Conservation (phyloP, 2,888 invertebrate genomes). For the Pristionchus arcanus region DNA sequence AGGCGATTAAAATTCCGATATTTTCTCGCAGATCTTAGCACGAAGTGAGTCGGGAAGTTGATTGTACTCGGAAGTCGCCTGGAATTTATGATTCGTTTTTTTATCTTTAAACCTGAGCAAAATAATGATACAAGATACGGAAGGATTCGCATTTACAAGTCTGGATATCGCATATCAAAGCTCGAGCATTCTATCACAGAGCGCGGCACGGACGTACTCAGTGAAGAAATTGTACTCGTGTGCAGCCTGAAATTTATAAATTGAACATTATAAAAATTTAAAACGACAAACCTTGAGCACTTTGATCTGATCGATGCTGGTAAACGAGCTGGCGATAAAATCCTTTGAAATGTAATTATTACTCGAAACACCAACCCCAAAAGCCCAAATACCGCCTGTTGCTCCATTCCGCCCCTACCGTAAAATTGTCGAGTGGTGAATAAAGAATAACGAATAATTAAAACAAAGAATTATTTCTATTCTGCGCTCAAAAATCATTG, state of each 20-base stretch:
- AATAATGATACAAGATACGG: no score
- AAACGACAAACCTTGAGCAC: background rate
- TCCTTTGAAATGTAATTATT: background rate
- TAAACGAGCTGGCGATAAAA: background rate
- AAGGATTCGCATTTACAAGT: no score
- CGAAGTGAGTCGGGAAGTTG: background rate
- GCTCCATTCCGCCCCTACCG: no score
- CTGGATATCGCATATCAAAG: background rate
- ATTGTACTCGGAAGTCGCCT: background rate
- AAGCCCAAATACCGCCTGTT: no score
- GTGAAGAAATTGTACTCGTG: background rate
- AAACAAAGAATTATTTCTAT: no score
- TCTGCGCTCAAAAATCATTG: no score
- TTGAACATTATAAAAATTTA: background rate
- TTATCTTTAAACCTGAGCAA: no score
- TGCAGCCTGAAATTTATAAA: background rate
- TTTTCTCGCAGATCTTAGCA: background rate
- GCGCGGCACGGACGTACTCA: background rate
- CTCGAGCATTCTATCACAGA: background rate
- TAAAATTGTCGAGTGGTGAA: no score
- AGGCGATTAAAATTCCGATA: background rate
- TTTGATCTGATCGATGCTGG: background rate
- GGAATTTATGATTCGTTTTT: background rate
- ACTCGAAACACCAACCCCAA: no score
- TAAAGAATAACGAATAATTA: no score